Conservation (phyloP, 2,888 invertebrate species). For the Iselma pallidipennis region DNA sequence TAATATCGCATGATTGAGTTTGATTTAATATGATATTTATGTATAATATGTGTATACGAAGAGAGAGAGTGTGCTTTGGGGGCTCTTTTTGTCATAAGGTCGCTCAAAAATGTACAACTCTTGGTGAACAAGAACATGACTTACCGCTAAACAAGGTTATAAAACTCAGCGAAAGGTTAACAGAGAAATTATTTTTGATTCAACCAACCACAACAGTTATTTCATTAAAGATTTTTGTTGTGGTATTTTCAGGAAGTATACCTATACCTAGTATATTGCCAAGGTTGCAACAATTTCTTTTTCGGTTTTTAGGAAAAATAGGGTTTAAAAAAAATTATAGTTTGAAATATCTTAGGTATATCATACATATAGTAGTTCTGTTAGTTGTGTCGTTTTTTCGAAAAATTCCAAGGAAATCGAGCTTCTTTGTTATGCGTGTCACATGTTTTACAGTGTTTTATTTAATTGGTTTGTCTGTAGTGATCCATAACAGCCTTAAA, state of each 20-base stretch:
- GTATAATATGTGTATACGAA: too few species aligned
- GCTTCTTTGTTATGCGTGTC: neutral
- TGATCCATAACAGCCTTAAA: constrained; percentile 23
- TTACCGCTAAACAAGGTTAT: constrained; percentile 31
- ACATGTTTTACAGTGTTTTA: constrained; percentile 6
- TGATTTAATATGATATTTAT: constrained; percentile 32
- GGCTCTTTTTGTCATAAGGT: constrained; percentile 35
- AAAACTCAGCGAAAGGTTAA: constrained; percentile 29
- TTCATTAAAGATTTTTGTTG: constrained; percentile 9
- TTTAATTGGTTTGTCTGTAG: constrained; percentile 25
- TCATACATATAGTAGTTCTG: too few species aligned
- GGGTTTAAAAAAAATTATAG: neutral
- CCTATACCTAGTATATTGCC: neutral
- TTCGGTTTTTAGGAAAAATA: neutral
- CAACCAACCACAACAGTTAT: neutral
- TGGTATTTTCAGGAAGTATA: neutral
- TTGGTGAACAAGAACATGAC: constrained; percentile 22
- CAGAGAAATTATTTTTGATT: constrained; percentile 21
- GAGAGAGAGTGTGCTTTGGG: constrained; percentile 33
- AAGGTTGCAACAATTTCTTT: constrained; percentile 6
- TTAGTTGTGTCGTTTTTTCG: too few species aligned
- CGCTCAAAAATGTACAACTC: constrained; percentile 26
- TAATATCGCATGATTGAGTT: constrained; percentile 44
- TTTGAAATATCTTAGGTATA: too few species aligned
- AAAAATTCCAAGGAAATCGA: neutral